Conservation (phyloP, 2,888 invertebrate species). For the Tholera decimalis region DNA sequence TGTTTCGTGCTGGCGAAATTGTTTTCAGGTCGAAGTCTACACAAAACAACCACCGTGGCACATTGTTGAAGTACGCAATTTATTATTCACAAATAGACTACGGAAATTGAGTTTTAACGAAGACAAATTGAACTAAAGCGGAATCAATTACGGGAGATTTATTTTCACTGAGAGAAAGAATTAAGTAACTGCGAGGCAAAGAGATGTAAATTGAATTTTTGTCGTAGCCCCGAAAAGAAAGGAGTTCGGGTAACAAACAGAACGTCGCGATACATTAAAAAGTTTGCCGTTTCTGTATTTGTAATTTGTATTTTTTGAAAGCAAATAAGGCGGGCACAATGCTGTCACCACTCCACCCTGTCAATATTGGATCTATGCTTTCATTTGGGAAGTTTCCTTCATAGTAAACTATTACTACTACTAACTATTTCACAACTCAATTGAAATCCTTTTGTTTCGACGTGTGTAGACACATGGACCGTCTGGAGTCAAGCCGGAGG, state of each 20-base stretch:
- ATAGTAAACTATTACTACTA: too few species aligned
- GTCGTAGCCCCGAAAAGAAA: slow-evolving; percentile 79
- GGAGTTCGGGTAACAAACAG: slow-evolving; percentile 74
- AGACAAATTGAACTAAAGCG: slow-evolving; percentile 90
- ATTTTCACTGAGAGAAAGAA: slow-evolving; percentile 88
- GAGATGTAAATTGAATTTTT: slow-evolving; percentile 89
- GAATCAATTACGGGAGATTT: slow-evolving; percentile 90
- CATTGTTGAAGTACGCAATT: slow-evolving; percentile 86
- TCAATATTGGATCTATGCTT: slow-evolving; percentile 59
- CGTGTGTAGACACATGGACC: slow-evolving; percentile 28
- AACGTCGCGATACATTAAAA: slow-evolving; percentile 76
- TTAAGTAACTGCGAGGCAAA: slow-evolving; percentile 86
- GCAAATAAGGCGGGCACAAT: slow-evolving; percentile 55
- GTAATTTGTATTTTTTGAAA: slow-evolving; percentile 70
- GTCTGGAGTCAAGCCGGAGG: slow-evolving; percentile 34
- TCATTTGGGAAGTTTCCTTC: slow-evolving; percentile 54
- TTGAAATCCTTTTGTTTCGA: too few species aligned
- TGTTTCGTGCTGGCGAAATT: slow-evolving; percentile 79
- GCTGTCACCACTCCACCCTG: slow-evolving; percentile 26
- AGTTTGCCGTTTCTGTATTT: slow-evolving; percentile 71
- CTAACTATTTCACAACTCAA: too few species aligned
- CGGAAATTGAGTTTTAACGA: slow-evolving; percentile 90
- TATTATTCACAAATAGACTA: slow-evolving; percentile 90
- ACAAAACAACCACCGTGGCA: slow-evolving; percentile 79
- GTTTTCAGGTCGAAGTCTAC: slow-evolving; percentile 75